These are phyloP conservation scores for Ophonus ardosiacus DNA, from an alignment of 2,888 invertebrate species.

Conservation along the genomic window DNA sequence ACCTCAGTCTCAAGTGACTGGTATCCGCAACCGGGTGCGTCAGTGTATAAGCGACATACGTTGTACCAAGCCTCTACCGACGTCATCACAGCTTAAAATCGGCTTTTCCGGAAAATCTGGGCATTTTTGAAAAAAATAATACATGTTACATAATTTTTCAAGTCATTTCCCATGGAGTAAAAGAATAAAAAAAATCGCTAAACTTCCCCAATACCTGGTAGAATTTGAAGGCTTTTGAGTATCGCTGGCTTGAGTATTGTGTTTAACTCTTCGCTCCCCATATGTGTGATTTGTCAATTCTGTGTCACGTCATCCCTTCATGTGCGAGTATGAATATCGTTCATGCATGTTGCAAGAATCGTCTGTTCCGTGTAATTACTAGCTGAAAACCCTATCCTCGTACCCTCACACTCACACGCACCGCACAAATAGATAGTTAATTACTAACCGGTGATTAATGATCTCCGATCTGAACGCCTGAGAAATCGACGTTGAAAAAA, in stretches of 20 bases:
- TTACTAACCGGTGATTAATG: conserved; percentile 19
- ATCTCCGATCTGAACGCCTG: background rate
- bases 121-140: no score
- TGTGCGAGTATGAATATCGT: conserved; percentile 30
- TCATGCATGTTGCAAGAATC: conserved; percentile 38
- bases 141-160: no score
- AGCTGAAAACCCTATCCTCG: background rate
- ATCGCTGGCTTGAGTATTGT: background rate
- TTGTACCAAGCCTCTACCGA: no score
- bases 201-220: no score
- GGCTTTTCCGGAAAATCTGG: no score
- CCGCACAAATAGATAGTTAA: conserved; percentile 35
- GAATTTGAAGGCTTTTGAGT: background rate
- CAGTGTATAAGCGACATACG: no score
- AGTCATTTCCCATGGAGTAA: no score
- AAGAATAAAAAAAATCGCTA: no score
- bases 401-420: background rate
- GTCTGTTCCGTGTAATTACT: conserved; percentile 33
- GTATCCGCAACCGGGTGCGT: no score
- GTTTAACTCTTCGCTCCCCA: no score
- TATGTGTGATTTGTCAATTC: conserved; percentile 23
- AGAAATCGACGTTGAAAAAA: background rate
- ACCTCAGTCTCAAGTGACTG: no score
- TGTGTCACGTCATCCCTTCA: background rate
- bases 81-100: no score